phyloP scores from a whole-genome alignment of 2,113 vertebrate genomes.

The Echinops telfairi region DNA sequence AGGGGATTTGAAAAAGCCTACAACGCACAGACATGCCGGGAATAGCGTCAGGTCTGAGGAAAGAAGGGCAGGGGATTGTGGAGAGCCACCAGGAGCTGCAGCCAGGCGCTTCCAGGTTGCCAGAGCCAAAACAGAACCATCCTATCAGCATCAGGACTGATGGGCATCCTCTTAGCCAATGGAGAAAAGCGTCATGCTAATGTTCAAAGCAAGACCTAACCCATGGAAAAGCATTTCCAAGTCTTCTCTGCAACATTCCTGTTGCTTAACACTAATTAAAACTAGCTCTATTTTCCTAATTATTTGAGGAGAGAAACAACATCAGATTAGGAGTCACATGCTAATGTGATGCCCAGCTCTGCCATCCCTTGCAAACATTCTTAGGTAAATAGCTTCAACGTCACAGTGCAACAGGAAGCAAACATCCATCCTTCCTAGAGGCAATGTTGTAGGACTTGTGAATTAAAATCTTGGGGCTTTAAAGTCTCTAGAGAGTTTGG shows the following conservation, averaged over 20 bases:
- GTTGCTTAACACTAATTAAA: background rate
- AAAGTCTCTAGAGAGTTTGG: background rate
- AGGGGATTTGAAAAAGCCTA: conserved; percentile 40
- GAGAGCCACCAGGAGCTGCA: background rate
- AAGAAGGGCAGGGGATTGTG: background rate
- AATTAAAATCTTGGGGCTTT: background rate
- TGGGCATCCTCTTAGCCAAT: background rate
- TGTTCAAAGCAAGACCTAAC: conserved; percentile 7
- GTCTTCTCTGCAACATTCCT: background rate
- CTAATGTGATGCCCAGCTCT: background rate
- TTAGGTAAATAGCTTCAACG: background rate
- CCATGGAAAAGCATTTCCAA: background rate
- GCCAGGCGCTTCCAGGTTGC: conserved; percentile 38
- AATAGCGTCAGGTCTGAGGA: background rate
- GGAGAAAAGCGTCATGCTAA: background rate
- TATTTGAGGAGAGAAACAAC: background rate
- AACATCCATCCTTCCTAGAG: background rate
- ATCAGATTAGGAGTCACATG: background rate
- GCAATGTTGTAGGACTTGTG: background rate
- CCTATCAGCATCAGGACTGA: background rate
- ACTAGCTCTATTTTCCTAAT: conserved; percentile 7
- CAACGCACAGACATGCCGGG: background rate
- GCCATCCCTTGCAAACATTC: background rate
- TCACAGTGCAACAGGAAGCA: background rate
- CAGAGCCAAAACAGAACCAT: background rate